phyloP scores from a whole-genome alignment of 2,113 vertebrate species.

The Cacatua alba region DNA sequence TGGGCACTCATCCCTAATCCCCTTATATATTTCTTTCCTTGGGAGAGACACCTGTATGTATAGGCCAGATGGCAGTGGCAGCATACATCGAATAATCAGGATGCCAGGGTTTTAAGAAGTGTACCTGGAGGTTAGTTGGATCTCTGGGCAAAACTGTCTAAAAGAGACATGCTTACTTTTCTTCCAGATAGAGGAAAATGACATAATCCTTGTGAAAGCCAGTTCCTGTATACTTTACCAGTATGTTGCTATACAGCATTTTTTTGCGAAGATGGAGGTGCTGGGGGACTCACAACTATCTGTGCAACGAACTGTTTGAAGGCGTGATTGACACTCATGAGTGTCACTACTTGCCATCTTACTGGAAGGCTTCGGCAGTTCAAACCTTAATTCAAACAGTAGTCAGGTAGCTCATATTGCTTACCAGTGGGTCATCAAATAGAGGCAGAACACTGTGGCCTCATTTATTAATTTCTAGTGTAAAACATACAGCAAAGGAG shows the following conservation, averaged over 20 bases:
- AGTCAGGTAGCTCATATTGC: not conserved
- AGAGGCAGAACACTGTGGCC: not conserved
- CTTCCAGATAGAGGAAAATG: not conserved
- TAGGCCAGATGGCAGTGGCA: not conserved
- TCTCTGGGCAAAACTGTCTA: not conserved
- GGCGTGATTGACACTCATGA: not conserved
- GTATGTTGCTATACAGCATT: not conserved
- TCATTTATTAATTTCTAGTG: slow-evolving; percentile 28
- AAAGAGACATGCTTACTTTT: not conserved
- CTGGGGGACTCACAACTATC: not conserved
- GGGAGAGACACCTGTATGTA: fast-evolving
- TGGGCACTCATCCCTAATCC: not conserved
- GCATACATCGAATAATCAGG: not conserved
- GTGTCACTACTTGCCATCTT: not conserved
- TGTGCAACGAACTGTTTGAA: not conserved
- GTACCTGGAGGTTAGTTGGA: not conserved
- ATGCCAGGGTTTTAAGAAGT: not conserved
- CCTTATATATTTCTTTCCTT: not conserved
- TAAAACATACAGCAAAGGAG: slow-evolving; percentile 10
- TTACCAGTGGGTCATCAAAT: not conserved
- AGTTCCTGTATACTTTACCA: not conserved
- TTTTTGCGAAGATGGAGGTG: not conserved
- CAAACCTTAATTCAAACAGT: not conserved
- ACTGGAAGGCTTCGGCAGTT: not conserved
- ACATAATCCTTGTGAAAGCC: not conserved